Evolutionary conservation across 2,113 vertebrate genomes (phyloP).

Genomic region (Sapajus apella): DNA sequence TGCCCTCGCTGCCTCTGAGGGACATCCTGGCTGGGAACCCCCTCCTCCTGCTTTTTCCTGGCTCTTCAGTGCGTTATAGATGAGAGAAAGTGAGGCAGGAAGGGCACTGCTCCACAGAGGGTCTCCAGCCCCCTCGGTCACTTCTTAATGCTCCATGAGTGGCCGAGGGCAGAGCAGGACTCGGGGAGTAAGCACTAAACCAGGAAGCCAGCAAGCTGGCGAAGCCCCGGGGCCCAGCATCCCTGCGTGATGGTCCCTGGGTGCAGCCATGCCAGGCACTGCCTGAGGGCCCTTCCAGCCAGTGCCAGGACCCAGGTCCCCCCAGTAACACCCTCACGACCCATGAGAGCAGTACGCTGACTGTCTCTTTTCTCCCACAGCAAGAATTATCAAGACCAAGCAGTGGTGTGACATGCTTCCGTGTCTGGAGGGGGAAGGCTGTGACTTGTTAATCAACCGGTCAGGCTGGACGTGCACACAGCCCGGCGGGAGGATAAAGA

Average conservation of each 20-base stretch:
- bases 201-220: background rate
- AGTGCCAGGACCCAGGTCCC: too few species aligned
- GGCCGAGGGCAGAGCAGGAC: fast-evolving
- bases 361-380: slow-evolving; percentile 82
- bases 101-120: background rate
- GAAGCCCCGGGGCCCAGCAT: fast-evolving
- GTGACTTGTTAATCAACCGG: slow-evolving; percentile 97
- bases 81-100: fast-evolving
- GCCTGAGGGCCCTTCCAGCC: background rate
- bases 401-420: slow-evolving; percentile 99
- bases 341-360: background rate
- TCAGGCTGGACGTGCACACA: slow-evolving; percentile 99
- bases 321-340: fast-evolving
- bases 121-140: fast-evolving
- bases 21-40: fast-evolving
- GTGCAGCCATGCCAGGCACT: background rate
- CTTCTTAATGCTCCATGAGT: fast-evolving
- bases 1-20: fast-evolving
- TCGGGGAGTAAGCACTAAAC: fast-evolving
- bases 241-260: fast-evolving
- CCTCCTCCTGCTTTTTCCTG: background rate
- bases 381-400: slow-evolving; percentile 95
- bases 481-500: slow-evolving; percentile 98
- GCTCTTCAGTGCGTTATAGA: fast-evolving
- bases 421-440: slow-evolving; percentile 98